A percentile compares a stretch with the other conserved stretches of the same genome.
Conservation (phyloP, 2,888 invertebrate genomes). For the Argyresthia albistria region DNA sequence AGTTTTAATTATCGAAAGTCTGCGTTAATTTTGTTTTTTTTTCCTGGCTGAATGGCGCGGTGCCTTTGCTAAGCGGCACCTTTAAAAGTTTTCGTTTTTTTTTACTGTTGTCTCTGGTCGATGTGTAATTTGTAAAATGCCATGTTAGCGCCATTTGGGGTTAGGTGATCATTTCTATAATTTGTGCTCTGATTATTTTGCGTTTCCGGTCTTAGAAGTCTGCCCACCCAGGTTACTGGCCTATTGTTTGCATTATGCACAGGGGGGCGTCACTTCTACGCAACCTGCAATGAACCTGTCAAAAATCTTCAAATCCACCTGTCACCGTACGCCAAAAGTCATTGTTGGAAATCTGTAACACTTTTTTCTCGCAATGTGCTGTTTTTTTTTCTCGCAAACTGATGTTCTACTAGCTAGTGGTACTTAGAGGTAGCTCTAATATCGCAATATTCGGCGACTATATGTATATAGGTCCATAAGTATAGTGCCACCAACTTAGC, state of each 20-base stretch:
- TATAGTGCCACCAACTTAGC: no score
- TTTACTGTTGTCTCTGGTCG: constrained; percentile 33
- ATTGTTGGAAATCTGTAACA: no score
- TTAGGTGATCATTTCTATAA: neutral
- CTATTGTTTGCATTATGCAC: neutral
- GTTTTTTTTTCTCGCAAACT: no score
- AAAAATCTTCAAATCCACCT: no score
- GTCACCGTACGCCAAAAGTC: no score
- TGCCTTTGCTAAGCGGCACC: constrained; percentile 42
- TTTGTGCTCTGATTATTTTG: neutral
- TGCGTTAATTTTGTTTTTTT: constrained; percentile 62
- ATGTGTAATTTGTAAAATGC: constrained; percentile 6
- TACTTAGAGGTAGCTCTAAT: no score
- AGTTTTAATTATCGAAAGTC: constrained; percentile 63
- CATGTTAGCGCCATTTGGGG: constrained; percentile 2
- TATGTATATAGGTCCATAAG: no score
- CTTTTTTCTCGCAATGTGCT: no score
- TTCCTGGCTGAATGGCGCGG: constrained; percentile 25
- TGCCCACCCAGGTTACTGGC: neutral
- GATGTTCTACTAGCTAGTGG: no score
- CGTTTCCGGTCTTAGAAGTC: neutral
- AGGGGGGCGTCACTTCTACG: no score
- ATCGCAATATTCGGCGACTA: no score
- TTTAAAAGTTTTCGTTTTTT: constrained; percentile 23
- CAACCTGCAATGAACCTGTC: no score